Evolutionary conservation across 2,888 invertebrate species (phyloP), one percentile per base, ranked within the genome.

Genomic region (Polyploca ridens): DNA sequence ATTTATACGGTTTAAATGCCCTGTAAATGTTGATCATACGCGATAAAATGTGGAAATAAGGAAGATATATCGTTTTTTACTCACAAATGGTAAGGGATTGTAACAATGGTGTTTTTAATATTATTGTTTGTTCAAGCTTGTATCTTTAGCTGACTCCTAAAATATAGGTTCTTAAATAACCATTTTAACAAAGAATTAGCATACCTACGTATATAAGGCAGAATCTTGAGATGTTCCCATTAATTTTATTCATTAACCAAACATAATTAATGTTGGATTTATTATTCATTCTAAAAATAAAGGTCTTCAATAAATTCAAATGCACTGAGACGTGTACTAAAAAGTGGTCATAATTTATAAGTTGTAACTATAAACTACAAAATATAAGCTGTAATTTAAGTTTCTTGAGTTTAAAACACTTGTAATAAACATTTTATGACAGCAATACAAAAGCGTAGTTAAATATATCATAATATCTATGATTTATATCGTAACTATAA

Each of bases 11-110:
- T 68, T 71, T 69, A 64, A 69, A 67, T 68, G 68, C 66, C 49
- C 69, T 66, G 63, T 70, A 66, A 68, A 68, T 69, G 68, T 66
- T 69, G 69, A 69, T 63, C 64, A 62, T 49, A 8, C 16, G 16
- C 49, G n/a, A 49, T 1, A 7, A 54, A 54, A 54, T 54, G 49
- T 19, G 54, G 14, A 54, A 19, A 49, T 49, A 49, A 49, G 7
- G 49, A 54, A 35, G 4, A 4, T 8, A 19, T 8, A 1, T 35
- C 33, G 33, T 58, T 11, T 33, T 35, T 13, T 27, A 6, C 0
- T 7, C 38, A 38, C 8, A 38, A 38, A 38, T 38, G 38, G 38
- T 38, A 38, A 38, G 8, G 8, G 3, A 38, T 7, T 38, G 10
- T 35, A 35, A 27, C 27, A 27, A 27, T 1, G 27, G 27, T 35